Evolutionary conservation across 2,797 vertebrate genomes (phyloP).

Genomic region (Telmatherina bonti): DNA sequence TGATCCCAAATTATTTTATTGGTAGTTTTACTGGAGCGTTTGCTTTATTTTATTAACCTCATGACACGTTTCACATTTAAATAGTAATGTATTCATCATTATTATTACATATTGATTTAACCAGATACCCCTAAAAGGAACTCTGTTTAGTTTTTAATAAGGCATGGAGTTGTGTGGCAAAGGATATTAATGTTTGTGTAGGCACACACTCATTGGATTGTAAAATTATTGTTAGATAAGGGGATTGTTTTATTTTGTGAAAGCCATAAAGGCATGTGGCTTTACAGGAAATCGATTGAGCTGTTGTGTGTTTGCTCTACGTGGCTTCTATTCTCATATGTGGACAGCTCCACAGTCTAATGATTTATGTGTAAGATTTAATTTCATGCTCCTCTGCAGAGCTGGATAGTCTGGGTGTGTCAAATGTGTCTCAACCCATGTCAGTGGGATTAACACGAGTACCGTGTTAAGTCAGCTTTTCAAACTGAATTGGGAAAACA

Average conservation of each 20-base stretch:
- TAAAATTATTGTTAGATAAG: background rate
- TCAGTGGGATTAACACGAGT: too few species aligned
- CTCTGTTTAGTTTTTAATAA: background rate
- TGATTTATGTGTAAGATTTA: conserved; percentile 23
- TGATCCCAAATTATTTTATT: too few species aligned
- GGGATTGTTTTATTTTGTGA: background rate
- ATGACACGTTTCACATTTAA: background rate
- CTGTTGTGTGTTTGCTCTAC: conserved; percentile 1
- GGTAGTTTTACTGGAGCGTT: too few species aligned
- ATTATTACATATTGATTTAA: too few species aligned
- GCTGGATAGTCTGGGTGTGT: background rate
- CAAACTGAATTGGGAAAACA: too few species aligned
- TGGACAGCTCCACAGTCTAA: conserved; percentile 2
- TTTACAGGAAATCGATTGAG: background rate
- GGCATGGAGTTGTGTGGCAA: background rate
- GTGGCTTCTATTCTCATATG: conserved; percentile 9
- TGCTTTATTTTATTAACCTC: too few species aligned
- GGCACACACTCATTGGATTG: background rate
- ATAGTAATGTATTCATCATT: background rate
- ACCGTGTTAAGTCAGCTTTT: too few species aligned
- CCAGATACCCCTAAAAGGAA: background rate
- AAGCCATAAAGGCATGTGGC: background rate
- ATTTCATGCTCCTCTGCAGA: conserved; percentile 3
- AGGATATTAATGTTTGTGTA: background rate
- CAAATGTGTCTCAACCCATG: too few species aligned